Percentiles rank a stretch among this genome's conserved stretches.
These are phyloP conservation scores for Hyles vespertilio DNA, from an alignment of 1,140 invertebrate genomes.

Conservation along the genomic window DNA sequence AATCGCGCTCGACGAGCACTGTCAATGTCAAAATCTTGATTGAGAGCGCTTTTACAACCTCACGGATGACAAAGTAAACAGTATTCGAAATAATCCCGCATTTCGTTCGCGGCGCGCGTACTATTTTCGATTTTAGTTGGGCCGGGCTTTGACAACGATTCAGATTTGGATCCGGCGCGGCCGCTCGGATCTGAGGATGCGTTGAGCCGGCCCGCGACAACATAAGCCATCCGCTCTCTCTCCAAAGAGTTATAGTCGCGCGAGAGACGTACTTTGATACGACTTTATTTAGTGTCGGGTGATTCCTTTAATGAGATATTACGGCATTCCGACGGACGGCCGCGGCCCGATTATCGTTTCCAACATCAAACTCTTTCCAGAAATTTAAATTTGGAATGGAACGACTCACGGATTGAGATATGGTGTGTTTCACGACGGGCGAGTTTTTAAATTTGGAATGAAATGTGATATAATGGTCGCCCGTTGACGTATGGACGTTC, in stretches of 20 bases:
- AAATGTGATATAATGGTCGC: constrained; percentile 46
- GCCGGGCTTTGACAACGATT: constrained; percentile 64
- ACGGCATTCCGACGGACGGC: constrained; percentile 56
- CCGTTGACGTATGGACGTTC: constrained; percentile 43
- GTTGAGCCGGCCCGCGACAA: constrained; percentile 18
- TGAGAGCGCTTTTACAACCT: constrained; percentile 36
- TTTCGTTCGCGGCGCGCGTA: constrained; percentile 19
- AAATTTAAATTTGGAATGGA: constrained; percentile 69
- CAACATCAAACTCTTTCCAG: constrained; percentile 70
- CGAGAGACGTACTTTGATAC: constrained; percentile 27
- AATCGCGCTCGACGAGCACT: constrained; percentile 26
- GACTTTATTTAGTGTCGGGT: constrained; percentile 33
- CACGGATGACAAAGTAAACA: constrained; percentile 34
- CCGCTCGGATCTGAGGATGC: constrained; percentile 14
- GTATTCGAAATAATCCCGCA: constrained; percentile 29
- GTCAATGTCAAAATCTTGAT: constrained; percentile 45
- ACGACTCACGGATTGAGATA: constrained; percentile 56
- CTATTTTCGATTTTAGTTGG: constrained; percentile 48
- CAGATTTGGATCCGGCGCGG: constrained; percentile 52
- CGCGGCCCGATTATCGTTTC: constrained; percentile 62
- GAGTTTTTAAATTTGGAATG: constrained; percentile 53
- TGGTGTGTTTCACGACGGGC: constrained; percentile 51
- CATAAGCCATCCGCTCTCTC: constrained; percentile 18
- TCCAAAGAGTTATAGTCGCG: constrained; percentile 36
- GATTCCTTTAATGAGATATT: constrained; percentile 70